Evolutionary conservation across 2,797 vertebrate species (phyloP).

Genomic region (Cryptoblepharus egeriae): DNA sequence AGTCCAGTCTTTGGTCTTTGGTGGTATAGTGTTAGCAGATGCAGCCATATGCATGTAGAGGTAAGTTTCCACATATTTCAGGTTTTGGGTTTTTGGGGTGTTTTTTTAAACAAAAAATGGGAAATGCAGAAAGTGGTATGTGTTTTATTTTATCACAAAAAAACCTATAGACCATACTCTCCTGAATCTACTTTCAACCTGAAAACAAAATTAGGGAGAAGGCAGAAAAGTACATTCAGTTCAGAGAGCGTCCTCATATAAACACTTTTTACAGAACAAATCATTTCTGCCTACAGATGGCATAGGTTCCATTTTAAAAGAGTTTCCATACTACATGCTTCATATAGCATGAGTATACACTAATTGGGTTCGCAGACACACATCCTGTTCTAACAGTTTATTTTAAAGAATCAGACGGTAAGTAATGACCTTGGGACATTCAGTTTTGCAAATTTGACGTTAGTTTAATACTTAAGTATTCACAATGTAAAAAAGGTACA

Average conservation of each 20-base stretch:
- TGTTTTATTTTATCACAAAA: too few relatives aligned
- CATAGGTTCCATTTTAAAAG: conserved; percentile 23
- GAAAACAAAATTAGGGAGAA: background rate
- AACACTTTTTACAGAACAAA: background rate
- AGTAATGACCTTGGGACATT: background rate
- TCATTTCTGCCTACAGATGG: background rate
- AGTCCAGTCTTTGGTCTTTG: too few relatives aligned
- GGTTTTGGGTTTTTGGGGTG: too few relatives aligned
- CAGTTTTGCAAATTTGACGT: conserved; percentile 20
- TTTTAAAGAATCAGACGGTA: background rate
- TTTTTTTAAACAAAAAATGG: too few relatives aligned
- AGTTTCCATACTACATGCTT: background rate
- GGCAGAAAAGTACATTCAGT: background rate
- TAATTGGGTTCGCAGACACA: background rate
- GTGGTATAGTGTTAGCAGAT: too few relatives aligned
- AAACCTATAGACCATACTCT: background rate
- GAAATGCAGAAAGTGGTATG: too few relatives aligned
- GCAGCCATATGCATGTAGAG: too few relatives aligned
- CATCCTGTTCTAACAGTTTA: background rate
- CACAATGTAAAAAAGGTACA: conserved; percentile 39
- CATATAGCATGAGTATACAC: conserved; percentile 5
- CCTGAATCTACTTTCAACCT: background rate
- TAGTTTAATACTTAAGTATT: conserved; percentile 42
- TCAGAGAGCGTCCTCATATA: background rate
- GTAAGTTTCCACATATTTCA: too few relatives aligned